Percentiles rank a stretch among this genome's conserved stretches.
Conservation (phyloP, 2,888 invertebrate species). For the Apodemia zela region DNA sequence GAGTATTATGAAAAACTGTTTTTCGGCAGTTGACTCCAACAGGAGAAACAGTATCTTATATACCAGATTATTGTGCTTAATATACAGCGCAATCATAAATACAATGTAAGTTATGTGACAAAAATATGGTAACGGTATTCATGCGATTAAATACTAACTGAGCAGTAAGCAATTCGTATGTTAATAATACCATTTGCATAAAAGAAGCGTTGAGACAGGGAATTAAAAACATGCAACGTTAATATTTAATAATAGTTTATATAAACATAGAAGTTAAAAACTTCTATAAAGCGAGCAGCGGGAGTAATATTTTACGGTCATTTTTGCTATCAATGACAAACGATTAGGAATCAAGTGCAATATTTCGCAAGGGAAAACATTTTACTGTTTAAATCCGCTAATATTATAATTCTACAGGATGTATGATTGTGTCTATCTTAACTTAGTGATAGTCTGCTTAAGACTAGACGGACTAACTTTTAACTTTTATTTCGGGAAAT, state of each 20-base stretch:
- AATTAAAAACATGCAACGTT: slow-evolving; percentile 22
- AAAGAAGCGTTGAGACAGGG: slow-evolving; percentile 25
- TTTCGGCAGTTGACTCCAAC: too few relatives aligned
- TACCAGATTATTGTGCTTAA: not conserved
- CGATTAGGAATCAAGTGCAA: not conserved
- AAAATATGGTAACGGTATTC: slow-evolving; percentile 55
- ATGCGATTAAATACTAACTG: slow-evolving; percentile 62
- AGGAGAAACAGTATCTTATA: too few relatives aligned
- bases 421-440: too few relatives aligned
- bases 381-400: too few relatives aligned
- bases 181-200: slow-evolving; percentile 43
- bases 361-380: not conserved
- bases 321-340: not conserved
- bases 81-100: slow-evolving; percentile 19
- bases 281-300: not conserved
- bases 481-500: too few relatives aligned
- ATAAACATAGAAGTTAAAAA: not conserved
- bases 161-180: slow-evolving; percentile 63
- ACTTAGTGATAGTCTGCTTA: too few relatives aligned
- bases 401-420: not conserved
- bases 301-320: not conserved
- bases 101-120: slow-evolving; percentile 32
- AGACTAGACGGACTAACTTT: too few relatives aligned
- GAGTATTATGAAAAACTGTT: too few relatives aligned
- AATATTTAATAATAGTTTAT: slow-evolving; percentile 16